Evolutionary conservation across 2,113 vertebrate genomes (phyloP).

Genomic region (Caranx melampygus): DNA sequence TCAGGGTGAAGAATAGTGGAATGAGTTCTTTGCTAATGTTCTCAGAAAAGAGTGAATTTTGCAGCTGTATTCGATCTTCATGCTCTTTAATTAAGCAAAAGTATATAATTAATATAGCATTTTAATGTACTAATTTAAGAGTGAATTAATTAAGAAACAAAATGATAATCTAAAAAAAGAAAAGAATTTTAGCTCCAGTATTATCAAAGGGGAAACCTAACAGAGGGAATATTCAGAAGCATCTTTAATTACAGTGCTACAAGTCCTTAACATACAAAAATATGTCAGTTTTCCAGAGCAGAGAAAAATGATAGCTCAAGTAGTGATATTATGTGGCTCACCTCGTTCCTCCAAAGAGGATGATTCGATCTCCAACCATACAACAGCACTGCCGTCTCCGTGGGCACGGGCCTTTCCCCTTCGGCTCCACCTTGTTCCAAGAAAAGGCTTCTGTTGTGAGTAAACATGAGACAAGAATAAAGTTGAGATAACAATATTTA

Average conservation of each 20-base stretch:
- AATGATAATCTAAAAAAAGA: too few relatives aligned
- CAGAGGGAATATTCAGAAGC: background rate
- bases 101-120: background rate
- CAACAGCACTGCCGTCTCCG: slow-evolving; percentile 97
- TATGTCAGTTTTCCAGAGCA: background rate
- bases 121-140: background rate
- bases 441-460: slow-evolving; percentile 81
- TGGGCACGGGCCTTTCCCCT: slow-evolving; percentile 95
- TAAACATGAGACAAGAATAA: slow-evolving; percentile 12
- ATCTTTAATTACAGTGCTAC: background rate
- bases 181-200: background rate
- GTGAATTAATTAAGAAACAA: background rate
- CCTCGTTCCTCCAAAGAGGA: slow-evolving; percentile 99
- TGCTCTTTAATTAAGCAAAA: background rate
- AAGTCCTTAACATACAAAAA: background rate
- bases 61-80: background rate
- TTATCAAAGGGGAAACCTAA: background rate
- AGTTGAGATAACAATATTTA: background rate
- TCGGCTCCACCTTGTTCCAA: slow-evolving; percentile 95
- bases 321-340: slow-evolving; percentile 68
- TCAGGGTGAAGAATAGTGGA: background rate
- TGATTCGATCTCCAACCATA: slow-evolving; percentile 96
- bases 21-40: background rate
- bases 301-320: background rate
- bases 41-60: background rate